phyloP scores from a whole-genome alignment of 2,888 invertebrate genomes.

The Pterostichus madidus region DNA sequence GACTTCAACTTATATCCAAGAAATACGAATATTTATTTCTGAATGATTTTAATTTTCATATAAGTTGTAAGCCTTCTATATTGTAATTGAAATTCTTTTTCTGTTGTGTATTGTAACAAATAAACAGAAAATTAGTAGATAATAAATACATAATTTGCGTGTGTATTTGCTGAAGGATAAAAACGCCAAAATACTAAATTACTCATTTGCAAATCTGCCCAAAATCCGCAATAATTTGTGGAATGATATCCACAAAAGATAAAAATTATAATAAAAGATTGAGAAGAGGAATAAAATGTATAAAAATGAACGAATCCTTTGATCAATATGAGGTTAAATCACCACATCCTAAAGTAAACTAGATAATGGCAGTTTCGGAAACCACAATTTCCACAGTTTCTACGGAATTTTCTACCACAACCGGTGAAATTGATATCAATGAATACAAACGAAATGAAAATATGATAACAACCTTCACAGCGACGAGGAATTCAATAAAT shows the following conservation, averaged over 20 bases:
- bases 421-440: conserved; percentile 64
- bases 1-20: too few species aligned
- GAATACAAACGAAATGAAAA: conserved; percentile 45
- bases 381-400: conserved; percentile 65
- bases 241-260: conserved; percentile 6
- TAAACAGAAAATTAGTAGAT: too few species aligned
- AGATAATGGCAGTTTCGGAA: conserved; percentile 65
- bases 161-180: too few species aligned
- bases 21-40: too few species aligned
- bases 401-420: conserved; percentile 64
- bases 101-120: too few species aligned
- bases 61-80: too few species aligned
- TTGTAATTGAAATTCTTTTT: too few species aligned
- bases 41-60: too few species aligned
- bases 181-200: not conserved
- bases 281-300: conserved; percentile 26
- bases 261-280: conserved; percentile 19
- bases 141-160: too few species aligned
- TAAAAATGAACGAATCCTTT: conserved; percentile 24
- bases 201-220: not conserved
- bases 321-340: conserved; percentile 62
- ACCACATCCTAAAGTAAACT: conserved; percentile 64
- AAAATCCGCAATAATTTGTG: not conserved
- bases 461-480: conserved; percentile 7
- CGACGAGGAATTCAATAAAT: not conserved